These are phyloP conservation scores for Cosmia pyralina DNA, from an alignment of 2,888 invertebrate species.

Conservation along the genomic window DNA sequence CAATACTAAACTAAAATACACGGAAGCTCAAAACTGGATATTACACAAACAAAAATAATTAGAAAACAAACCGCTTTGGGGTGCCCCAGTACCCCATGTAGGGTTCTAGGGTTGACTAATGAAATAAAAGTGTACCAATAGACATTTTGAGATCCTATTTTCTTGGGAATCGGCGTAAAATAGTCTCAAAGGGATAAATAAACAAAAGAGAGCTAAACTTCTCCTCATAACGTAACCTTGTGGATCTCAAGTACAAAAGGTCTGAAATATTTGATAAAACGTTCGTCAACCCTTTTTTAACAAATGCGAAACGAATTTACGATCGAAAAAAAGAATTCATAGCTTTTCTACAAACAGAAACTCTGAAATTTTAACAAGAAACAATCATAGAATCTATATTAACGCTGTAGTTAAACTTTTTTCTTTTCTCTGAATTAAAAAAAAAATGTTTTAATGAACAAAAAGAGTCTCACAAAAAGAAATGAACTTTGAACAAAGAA, in stretches of 20 bases:
- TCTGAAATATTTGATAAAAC: constrained; percentile 14
- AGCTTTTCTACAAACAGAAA: not conserved
- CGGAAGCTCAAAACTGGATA: too few species aligned
- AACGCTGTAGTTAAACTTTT: not conserved
- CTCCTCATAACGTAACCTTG: not conserved
- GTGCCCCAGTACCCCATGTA: too few species aligned
- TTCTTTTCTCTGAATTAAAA: not conserved
- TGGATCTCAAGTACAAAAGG: not conserved
- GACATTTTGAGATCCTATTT: constrained; percentile 12
- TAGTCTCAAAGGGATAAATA: constrained; percentile 10
- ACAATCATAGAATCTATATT: not conserved
- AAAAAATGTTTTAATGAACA: not conserved
- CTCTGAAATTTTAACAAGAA: not conserved
- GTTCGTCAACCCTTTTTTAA: not conserved
- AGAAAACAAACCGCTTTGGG: too few species aligned
- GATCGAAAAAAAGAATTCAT: not conserved
- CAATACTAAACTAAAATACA: too few species aligned
- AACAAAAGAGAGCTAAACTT: constrained; percentile 10
- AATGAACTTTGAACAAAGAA: constrained; percentile 31
- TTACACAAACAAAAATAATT: too few species aligned
- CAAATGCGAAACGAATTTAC: not conserved
- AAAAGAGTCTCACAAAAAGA: constrained; percentile 14
- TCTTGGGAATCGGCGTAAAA: constrained; percentile 3
- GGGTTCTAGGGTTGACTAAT: not conserved
- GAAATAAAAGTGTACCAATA: not conserved